Conservation (phyloP, 2,113 vertebrate species). For the Apodemus speciosus region DNA sequence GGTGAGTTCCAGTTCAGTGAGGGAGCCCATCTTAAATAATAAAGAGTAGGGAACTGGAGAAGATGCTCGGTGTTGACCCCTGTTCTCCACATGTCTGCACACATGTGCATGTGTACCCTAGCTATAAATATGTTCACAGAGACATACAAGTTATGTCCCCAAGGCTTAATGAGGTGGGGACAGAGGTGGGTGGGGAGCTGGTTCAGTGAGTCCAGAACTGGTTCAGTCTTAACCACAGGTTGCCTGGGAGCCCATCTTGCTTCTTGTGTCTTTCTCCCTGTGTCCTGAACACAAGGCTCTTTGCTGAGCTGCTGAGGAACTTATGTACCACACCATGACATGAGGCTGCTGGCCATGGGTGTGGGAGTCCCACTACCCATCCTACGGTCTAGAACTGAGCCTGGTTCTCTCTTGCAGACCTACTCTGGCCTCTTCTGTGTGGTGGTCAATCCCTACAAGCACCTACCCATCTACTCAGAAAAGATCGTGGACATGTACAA, state of each 20-base stretch:
- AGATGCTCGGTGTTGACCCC: neutral
- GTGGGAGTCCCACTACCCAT: accelerated
- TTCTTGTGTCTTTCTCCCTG: neutral
- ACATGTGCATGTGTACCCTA: neutral
- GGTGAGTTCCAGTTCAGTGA: neutral
- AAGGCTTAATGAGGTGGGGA: neutral
- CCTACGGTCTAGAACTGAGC: neutral
- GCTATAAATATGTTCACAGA: neutral
- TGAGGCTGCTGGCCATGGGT: accelerated
- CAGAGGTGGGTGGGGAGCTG: neutral
- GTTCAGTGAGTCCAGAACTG: neutral
- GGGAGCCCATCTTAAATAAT: neutral
- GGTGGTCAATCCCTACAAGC: constrained; percentile 97
- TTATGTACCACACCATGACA: neutral
- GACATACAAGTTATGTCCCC: neutral
- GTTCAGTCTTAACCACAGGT: neutral
- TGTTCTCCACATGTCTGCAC: no score
- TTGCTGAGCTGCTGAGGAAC: neutral
- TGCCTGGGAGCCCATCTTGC: neutral
- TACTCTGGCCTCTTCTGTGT: constrained; percentile 98
- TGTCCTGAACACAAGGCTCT: neutral
- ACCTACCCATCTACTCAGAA: constrained; percentile 97
- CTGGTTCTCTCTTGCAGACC: constrained; percentile 85
- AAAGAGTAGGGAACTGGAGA: neutral
- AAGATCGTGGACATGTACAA: constrained; percentile 99